Conservation (phyloP, 1,140 invertebrate genomes). For the Atta cephalotes region DNA sequence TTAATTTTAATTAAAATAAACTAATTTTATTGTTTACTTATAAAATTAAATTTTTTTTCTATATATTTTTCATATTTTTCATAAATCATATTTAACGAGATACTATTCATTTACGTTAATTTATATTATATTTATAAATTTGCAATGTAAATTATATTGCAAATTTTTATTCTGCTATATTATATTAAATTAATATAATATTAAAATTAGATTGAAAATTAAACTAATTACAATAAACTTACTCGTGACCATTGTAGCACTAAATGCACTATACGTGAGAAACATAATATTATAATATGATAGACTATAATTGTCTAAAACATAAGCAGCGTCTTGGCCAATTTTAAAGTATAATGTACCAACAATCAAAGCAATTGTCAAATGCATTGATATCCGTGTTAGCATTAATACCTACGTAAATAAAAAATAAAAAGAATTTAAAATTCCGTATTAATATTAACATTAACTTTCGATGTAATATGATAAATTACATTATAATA, state of each 20-base stretch:
- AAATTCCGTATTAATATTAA: neutral
- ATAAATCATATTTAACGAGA: neutral
- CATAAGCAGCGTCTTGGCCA: constrained; percentile 91
- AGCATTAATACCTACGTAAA: constrained; percentile 89
- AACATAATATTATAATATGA: constrained; percentile 94
- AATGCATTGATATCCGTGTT: constrained; percentile 92
- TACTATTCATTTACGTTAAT: neutral
- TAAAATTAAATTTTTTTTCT: neutral
- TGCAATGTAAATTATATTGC: no score
- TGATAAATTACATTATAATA: neutral
- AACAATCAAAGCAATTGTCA: constrained; percentile 92
- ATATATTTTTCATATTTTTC: neutral
- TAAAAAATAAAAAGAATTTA: constrained; percentile 5
- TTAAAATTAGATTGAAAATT: neutral
- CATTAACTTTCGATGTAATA: neutral
- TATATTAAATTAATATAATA: neutral
- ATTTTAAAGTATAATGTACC: constrained; percentile 93
- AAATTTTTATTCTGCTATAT: neutral
- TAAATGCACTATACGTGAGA: constrained; percentile 95
- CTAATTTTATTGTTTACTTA: neutral
- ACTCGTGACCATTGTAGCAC: constrained; percentile 95
- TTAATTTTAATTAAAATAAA: neutral
- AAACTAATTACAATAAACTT: constrained; percentile 85
- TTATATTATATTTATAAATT: neutral
- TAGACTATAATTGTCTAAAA: constrained; percentile 92